These are phyloP conservation scores for Nymphalis polychloros DNA, from an alignment of 2,888 invertebrate species.

Conservation along the genomic window DNA sequence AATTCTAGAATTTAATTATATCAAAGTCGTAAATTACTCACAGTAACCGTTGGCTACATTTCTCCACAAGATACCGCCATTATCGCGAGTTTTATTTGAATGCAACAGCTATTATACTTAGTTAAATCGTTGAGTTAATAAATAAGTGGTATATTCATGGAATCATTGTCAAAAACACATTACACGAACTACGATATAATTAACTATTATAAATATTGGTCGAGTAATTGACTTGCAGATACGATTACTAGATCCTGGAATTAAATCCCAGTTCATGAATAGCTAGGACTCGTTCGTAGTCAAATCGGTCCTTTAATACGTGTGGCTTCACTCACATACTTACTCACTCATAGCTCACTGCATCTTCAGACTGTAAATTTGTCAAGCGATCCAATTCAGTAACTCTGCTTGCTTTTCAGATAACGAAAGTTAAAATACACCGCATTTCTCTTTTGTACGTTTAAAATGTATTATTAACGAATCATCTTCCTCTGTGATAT, in stretches of 20 bases:
- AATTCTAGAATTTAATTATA: conserved; percentile 40
- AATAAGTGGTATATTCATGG: neutral
- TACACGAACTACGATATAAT: neutral
- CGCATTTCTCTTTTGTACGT: no score
- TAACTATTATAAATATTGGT: neutral
- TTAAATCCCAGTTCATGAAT: no score
- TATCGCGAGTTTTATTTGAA: conserved; percentile 24
- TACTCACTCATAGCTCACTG: no score
- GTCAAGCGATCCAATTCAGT: no score
- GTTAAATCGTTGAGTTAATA: neutral
- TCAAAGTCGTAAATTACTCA: conserved; percentile 38
- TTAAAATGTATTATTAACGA: no score
- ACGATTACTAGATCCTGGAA: no score
- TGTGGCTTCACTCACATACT: no score
- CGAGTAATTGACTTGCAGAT: no score
- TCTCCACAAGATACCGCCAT: conserved; percentile 34
- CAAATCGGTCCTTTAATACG: no score
- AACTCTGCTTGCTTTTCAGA: neutral
- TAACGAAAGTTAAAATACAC: neutral
- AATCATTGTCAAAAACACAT: neutral
- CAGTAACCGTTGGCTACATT: conserved; percentile 37
- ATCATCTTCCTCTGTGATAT: neutral
- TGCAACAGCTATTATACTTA: neutral
- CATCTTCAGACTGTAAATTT: no score
- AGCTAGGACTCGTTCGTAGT: no score